Conservation (phyloP, 2,113 vertebrate genomes). For the Gobius niger region DNA sequence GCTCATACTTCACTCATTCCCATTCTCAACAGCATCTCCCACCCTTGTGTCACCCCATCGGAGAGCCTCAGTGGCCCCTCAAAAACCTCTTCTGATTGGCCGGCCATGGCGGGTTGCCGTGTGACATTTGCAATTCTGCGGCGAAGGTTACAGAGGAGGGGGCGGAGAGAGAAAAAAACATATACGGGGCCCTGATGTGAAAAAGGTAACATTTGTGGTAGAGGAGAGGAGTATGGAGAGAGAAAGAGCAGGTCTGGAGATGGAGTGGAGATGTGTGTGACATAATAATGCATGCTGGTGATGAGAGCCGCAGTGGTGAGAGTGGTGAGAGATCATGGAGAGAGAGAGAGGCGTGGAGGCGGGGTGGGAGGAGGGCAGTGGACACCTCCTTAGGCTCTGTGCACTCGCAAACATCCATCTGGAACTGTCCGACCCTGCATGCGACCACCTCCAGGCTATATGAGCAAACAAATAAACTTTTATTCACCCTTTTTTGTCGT, state of each 20-base stretch:
- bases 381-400: slow-evolving; percentile 43
- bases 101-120: slow-evolving; percentile 24
- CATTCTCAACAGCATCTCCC: slow-evolving; percentile 59
- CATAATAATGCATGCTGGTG: slow-evolving; percentile 63
- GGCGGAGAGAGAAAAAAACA: slow-evolving; percentile 37
- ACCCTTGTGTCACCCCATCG: slow-evolving; percentile 49
- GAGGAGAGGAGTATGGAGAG: slow-evolving; percentile 27
- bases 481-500: neutral
- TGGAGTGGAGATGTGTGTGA: slow-evolving; percentile 54
- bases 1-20: slow-evolving; percentile 66
- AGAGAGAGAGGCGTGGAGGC: slow-evolving; percentile 22
- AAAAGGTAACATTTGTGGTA: slow-evolving; percentile 69
- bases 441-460: slow-evolving; percentile 17
- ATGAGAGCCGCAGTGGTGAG: slow-evolving; percentile 30
- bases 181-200: slow-evolving; percentile 58
- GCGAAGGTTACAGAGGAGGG: slow-evolving; percentile 62
- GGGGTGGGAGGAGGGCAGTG: slow-evolving; percentile 26
- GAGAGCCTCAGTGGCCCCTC: slow-evolving; percentile 27
- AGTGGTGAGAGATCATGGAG: slow-evolving; percentile 34
- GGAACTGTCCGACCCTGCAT: slow-evolving; percentile 26
- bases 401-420: slow-evolving; percentile 45
- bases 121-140: slow-evolving; percentile 68
- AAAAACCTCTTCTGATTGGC: slow-evolving; percentile 44
- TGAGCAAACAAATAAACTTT: neutral
- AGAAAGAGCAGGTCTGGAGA: slow-evolving; percentile 31